phyloP scores from a whole-genome alignment of 2,113 vertebrate genomes.

The Cyanoliseus patagonus region DNA sequence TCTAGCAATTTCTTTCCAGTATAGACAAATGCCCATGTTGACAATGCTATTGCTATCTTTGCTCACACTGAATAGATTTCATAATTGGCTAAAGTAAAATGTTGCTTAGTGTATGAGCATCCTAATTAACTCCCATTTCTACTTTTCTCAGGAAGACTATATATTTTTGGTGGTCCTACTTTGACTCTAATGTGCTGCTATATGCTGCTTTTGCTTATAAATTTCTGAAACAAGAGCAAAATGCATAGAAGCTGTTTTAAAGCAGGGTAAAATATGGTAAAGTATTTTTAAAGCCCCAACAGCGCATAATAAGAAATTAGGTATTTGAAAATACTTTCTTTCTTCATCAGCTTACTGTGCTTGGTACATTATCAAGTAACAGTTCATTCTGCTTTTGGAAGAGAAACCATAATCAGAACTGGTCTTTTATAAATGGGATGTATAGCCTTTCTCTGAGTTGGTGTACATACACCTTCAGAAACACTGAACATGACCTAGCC shows the following conservation, averaged over 20 bases:
- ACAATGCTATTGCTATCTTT: neutral
- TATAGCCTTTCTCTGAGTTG: neutral
- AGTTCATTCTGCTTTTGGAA: neutral
- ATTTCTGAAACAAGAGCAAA: neutral
- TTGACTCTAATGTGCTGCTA: neutral
- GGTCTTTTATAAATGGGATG: neutral
- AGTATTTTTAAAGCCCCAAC: neutral
- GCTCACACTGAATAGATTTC: neutral
- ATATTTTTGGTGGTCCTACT: accelerated
- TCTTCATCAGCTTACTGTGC: neutral
- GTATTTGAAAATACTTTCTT: neutral
- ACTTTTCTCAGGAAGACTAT: neutral
- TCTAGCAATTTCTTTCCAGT: neutral
- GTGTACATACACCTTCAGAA: neutral
- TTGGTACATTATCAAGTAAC: neutral
- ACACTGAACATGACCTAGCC: neutral
- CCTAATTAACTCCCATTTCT: neutral
- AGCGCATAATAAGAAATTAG: neutral
- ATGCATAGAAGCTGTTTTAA: neutral
- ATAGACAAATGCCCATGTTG: neutral
- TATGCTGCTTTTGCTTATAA: neutral
- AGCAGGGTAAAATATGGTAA: neutral
- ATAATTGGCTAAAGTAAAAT: neutral
- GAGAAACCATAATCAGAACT: neutral
- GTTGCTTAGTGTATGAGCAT: neutral